phyloP scores from a whole-genome alignment of 1,140 invertebrate species.

The Cephus cinctus region DNA sequence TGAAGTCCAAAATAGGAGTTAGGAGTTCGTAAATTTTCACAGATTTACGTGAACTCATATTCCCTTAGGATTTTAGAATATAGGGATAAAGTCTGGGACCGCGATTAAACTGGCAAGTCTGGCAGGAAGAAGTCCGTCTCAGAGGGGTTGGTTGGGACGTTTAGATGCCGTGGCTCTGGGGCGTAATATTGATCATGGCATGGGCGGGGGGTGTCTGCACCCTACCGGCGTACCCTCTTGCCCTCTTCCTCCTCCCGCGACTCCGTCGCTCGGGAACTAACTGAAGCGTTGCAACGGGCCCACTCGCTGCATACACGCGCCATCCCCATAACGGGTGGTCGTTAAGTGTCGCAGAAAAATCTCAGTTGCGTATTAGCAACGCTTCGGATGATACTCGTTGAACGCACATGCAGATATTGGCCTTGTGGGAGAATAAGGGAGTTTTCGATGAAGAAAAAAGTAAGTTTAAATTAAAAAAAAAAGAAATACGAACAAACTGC shows the following conservation, averaged over 20 bases:
- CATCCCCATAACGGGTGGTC: conserved; percentile 32
- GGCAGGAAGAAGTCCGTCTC: conserved; percentile 48
- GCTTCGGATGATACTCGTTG: too few relatives aligned
- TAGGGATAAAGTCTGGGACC: neutral
- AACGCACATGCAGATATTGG: too few relatives aligned
- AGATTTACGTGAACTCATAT: neutral
- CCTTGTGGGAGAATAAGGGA: too few relatives aligned
- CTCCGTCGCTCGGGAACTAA: conserved; percentile 20
- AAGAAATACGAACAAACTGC: too few relatives aligned
- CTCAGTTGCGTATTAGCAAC: too few relatives aligned
- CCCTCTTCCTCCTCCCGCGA: conserved; percentile 1
- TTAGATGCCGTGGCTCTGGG: conserved; percentile 48
- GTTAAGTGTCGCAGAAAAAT: too few relatives aligned
- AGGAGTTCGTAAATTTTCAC: neutral
- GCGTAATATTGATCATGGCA: conserved; percentile 55
- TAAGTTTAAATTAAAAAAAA: too few relatives aligned
- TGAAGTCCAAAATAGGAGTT: neutral
- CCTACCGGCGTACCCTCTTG: conserved; percentile 18
- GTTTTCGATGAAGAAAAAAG: too few relatives aligned
- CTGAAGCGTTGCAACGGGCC: conserved; percentile 48
- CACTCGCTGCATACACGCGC: conserved; percentile 34
- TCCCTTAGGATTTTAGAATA: neutral
- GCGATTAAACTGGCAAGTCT: conserved; percentile 19
- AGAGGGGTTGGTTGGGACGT: conserved; percentile 36
- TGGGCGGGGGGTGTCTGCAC: conserved; percentile 47